Evolutionary conservation across 2,113 vertebrate species (phyloP).

Genomic region (Ancistrus triradiatus): DNA sequence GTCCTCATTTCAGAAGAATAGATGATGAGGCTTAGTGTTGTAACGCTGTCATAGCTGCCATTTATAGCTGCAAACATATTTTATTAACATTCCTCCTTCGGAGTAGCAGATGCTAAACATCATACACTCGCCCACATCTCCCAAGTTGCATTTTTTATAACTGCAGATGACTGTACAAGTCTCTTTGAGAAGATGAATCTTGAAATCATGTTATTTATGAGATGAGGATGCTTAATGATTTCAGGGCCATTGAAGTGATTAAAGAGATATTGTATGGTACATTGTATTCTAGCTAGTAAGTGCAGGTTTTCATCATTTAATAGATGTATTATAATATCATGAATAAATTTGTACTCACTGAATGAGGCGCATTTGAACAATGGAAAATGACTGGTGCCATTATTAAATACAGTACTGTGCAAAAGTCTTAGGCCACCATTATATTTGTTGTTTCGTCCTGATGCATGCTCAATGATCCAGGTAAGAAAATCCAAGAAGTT

Average conservation of each 20-base stretch:
- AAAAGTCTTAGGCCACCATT: no score
- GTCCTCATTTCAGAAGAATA: not conserved
- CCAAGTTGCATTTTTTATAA: not conserved
- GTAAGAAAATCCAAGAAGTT: no score
- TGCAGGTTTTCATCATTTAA: not conserved
- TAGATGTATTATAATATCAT: no score
- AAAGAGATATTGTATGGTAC: conserved; percentile 12
- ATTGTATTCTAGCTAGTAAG: not conserved
- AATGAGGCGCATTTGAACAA: no score
- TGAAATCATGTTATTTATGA: conserved; percentile 28
- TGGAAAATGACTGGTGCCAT: no score
- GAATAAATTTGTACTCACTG: no score
- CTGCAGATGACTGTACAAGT: conserved; percentile 26
- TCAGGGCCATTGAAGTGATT: conserved; percentile 12
- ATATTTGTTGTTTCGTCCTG: no score
- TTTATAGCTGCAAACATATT: conserved; percentile 12
- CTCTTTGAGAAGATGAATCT: conserved; percentile 27
- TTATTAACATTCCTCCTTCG: conserved; percentile 19
- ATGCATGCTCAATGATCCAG: no score
- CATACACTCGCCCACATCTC: not conserved
- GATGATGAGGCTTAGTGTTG: not conserved
- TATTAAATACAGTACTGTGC: no score
- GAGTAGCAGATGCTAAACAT: not conserved
- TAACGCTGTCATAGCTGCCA: conserved; percentile 10
- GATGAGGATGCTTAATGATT: conserved; percentile 19